Base-by-base conservation (phyloP, 2,113 vertebrate genomes). In the Copsychus sechellarum region DNA sequence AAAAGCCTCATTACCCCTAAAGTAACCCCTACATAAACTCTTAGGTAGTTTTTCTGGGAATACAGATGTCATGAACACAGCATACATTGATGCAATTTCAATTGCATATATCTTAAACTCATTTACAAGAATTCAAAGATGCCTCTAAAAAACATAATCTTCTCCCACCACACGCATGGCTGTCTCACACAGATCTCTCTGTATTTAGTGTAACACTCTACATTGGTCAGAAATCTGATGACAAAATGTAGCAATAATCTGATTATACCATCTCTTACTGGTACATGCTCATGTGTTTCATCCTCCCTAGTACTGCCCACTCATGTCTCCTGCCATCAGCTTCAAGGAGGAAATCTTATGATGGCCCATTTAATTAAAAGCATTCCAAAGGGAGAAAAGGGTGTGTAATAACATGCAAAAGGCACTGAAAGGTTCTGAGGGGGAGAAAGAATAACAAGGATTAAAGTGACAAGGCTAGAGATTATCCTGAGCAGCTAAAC, bases 91-190 rank as follows among this genome's bases (percentile, higher is more conserved):
- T 40, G 12, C 2, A 36, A 17, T 70, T 76, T 76, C 33, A 36
- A 0, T 48, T 65, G 12, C 36, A 34, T 21, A 14, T 4, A 15
- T 42, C 29, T 62, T 31, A 29, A 78, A 26, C 24, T 56, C 53
- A 31, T 12, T 19, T 36, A 42, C 14, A 31, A 20, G 20, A 10
- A 56, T 65, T 43, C 47, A 43, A 33, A 72, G 29, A 15, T 20
- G 0, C 20, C 50, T 73, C 18, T 8, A 38, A 90, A 74, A 79
- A 57, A 8, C 0, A 3, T 31, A 12, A 13, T 2, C 4, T 38
- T 86, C 34, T 81, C 60, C 65, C 38, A 45, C 16, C 14, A 15
- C 5, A 4, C 14, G 4, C 7, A 17, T 14, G 14, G 17, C 5
- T 87, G 16, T 60, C 14, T 85, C 28, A 48, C 2, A 4, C 1